A percentile compares a stretch with the other conserved stretches of the same genome.
Evolutionary conservation across 2,797 vertebrate genomes (phyloP).

Genomic region (Sebastes taczanowskii): DNA sequence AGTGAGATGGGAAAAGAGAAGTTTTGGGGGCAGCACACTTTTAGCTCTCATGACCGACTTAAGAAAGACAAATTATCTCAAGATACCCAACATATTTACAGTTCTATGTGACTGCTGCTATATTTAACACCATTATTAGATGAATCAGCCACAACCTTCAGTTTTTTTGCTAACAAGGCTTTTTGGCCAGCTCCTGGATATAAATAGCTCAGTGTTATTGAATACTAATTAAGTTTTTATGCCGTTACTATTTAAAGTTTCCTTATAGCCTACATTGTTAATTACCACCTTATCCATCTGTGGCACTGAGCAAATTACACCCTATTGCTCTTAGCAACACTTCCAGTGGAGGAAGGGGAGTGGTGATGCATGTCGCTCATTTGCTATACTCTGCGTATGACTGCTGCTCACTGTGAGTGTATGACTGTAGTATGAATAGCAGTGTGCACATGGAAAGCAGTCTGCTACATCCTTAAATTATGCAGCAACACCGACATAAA

Average conservation of each 20-base stretch:
- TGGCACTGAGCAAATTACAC: slow-evolving; percentile 50
- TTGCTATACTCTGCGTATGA: not conserved
- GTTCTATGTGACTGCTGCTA: slow-evolving; percentile 30
- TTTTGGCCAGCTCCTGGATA: slow-evolving; percentile 23
- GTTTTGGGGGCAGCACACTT: slow-evolving; percentile 24
- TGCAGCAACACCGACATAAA: slow-evolving; percentile 58
- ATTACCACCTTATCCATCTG: slow-evolving; percentile 59
- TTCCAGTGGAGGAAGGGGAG: slow-evolving; percentile 14
- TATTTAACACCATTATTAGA: slow-evolving; percentile 34
- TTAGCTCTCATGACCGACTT: slow-evolving; percentile 30
- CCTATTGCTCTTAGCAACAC: slow-evolving; percentile 47
- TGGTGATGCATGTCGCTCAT: slow-evolving; percentile 19
- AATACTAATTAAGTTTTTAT: slow-evolving; percentile 51
- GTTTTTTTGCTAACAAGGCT: not conserved
- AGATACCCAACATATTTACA: slow-evolving; percentile 59
- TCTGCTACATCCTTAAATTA: slow-evolving; percentile 63
- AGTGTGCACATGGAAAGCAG: slow-evolving; percentile 29
- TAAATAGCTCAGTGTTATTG: slow-evolving; percentile 51
- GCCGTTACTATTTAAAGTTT: slow-evolving; percentile 58
- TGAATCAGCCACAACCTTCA: slow-evolving; percentile 23
- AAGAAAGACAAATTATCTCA: slow-evolving; percentile 32
- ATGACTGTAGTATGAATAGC: slow-evolving; percentile 26
- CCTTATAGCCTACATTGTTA: slow-evolving; percentile 49
- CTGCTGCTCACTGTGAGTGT: not conserved
- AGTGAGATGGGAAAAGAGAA: slow-evolving; percentile 28